A percentile compares a stretch with the other conserved stretches of the same genome.
Conservation (phyloP, 1,140 invertebrate genomes). For the Halotydeus destructor region DNA sequence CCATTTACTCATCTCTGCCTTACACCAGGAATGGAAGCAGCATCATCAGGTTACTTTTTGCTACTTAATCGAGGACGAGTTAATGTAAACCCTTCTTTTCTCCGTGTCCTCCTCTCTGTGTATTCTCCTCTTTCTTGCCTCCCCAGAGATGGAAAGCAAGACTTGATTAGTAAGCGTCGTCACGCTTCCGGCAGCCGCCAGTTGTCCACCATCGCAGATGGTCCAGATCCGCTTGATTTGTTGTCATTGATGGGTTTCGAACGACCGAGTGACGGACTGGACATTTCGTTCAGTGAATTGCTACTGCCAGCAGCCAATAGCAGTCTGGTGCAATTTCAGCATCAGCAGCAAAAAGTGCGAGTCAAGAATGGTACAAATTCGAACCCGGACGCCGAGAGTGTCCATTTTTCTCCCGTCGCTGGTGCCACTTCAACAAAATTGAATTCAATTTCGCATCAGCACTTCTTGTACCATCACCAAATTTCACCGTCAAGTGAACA, state of each 20-base stretch:
- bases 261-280: conserved; percentile 56
- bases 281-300: conserved; percentile 20
- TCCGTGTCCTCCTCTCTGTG: not conserved
- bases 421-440: no score
- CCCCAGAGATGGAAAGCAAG: not conserved
- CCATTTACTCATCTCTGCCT: conserved; percentile 53
- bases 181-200: conserved; percentile 58
- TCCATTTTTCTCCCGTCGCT: no score
- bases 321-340: no score
- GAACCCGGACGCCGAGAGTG: no score
- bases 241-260: conserved; percentile 41
- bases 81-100: no score
- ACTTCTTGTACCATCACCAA: no score
- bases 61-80: not conserved
- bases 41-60: not conserved
- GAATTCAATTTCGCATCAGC: no score
- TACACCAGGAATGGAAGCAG: not conserved
- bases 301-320: not conserved
- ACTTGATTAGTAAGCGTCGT: conserved; percentile 34
- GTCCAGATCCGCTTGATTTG: conserved; percentile 57
- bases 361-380: no score
- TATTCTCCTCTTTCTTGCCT: not conserved
- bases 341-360: no score
- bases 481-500: no score
- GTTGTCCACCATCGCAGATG: conserved; percentile 57